These are phyloP conservation scores for Notarius lentiginosus DNA, from an alignment of 2,113 vertebrate species.

Conservation along the genomic window DNA sequence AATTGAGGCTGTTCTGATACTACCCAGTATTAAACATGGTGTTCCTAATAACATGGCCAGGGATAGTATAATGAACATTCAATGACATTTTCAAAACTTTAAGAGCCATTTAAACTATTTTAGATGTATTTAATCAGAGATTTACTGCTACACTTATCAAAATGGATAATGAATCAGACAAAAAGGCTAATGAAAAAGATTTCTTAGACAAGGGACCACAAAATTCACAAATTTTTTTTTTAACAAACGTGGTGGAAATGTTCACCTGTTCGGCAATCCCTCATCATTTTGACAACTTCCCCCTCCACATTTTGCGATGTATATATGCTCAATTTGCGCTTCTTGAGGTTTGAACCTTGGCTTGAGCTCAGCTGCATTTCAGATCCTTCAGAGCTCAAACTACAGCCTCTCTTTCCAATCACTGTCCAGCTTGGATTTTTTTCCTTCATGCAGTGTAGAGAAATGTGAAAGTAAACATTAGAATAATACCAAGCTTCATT, in stretches of 20 bases:
- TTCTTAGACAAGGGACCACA: neutral
- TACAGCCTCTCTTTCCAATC: slow-evolving; percentile 53
- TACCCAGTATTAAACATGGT: neutral
- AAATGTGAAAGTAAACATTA: neutral
- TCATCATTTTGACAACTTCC: slow-evolving; percentile 57
- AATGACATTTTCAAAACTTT: neutral
- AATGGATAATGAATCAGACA: neutral
- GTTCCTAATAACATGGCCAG: neutral
- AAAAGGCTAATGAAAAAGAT: neutral
- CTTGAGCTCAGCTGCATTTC: slow-evolving; percentile 44
- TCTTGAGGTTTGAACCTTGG: slow-evolving; percentile 59
- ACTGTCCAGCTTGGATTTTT: slow-evolving; percentile 60
- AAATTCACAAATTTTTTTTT: neutral
- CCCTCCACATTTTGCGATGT: slow-evolving; percentile 56
- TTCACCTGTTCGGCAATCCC: slow-evolving; percentile 63
- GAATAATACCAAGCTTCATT: neutral
- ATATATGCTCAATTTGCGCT: slow-evolving; percentile 53
- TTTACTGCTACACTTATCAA: neutral
- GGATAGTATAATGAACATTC: neutral
- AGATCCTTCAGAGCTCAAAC: slow-evolving; percentile 64
- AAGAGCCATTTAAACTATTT: neutral
- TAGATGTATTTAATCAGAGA: neutral
- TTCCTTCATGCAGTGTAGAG: slow-evolving; percentile 54
- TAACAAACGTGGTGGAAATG: neutral
- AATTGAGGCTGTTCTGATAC: neutral